Conservation (phyloP, 2,113 vertebrate species). For the Tiliqua scincoides region DNA sequence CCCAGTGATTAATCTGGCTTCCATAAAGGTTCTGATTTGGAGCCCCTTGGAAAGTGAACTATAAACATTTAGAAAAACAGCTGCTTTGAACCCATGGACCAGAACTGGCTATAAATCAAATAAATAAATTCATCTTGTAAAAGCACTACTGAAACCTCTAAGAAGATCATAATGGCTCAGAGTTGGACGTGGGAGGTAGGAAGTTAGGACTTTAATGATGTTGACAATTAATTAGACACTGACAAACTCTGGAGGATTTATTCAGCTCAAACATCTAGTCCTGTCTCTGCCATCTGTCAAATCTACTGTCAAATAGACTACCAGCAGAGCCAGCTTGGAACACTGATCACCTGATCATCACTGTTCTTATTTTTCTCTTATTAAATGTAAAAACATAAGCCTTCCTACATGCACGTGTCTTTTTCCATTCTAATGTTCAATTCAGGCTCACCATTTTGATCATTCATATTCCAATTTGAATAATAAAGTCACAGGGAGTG, state of each 20-base stretch:
- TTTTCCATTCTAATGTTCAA: background rate
- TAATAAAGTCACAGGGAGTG: background rate
- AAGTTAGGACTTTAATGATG: background rate
- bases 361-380: background rate
- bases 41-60: no score
- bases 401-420: no score
- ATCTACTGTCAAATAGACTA: background rate
- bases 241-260: background rate
- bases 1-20: no score
- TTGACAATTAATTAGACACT: no score
- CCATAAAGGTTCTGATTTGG: no score
- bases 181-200: background rate
- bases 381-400: background rate
- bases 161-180: background rate
- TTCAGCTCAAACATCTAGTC: no score
- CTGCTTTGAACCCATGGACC: no score
- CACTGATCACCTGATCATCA: background rate
- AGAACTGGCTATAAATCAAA: no score
- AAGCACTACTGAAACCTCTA: background rate
- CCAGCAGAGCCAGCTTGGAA: background rate
- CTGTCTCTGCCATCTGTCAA: background rate
- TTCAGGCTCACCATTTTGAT: background rate
- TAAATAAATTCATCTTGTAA: background rate
- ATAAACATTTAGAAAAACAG: no score
- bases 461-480: background rate